phyloP scores from a whole-genome alignment of 2,888 invertebrate species.

The Nycteola revayana region DNA sequence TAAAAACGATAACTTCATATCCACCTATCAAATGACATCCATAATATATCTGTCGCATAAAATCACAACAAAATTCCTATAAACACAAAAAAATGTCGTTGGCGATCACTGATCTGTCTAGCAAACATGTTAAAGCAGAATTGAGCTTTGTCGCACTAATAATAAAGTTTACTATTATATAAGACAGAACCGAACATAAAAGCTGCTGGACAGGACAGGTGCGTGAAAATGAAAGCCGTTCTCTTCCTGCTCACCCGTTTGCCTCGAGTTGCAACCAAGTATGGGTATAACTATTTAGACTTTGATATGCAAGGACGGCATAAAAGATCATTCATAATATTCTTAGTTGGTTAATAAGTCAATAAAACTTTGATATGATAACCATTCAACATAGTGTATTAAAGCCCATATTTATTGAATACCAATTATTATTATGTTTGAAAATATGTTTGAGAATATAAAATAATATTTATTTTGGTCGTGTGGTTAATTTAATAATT shows the following conservation, averaged over 20 bases:
- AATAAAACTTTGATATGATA: no score
- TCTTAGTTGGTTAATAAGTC: no score
- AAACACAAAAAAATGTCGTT: constrained; percentile 20
- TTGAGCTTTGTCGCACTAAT: constrained; percentile 14
- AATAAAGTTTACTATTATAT: constrained; percentile 39
- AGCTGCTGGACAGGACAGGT: constrained; percentile 74
- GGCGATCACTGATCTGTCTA: constrained; percentile 26
- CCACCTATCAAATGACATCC: no score
- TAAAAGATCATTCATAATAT: constrained; percentile 32
- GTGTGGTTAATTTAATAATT: no score
- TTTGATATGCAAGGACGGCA: constrained; percentile 44
- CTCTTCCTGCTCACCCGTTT: constrained; percentile 76
- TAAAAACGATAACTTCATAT: no score
- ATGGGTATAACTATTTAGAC: constrained; percentile 44
- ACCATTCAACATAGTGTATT: no score
- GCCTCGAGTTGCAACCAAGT: constrained; percentile 58
- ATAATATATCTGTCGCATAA: no score
- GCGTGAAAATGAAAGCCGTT: constrained; percentile 81
- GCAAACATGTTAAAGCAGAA: constrained; percentile 7
- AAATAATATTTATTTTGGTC: no score
- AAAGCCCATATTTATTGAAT: no score
- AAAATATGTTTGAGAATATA: no score
- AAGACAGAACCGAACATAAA: constrained; percentile 43
- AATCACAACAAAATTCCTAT: no score
- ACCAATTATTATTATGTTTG: no score